Percentiles rank a stretch among this genome's conserved stretches.
Conservation (phyloP, 2,888 invertebrate genomes). For the Sicus ferrugineus region DNA sequence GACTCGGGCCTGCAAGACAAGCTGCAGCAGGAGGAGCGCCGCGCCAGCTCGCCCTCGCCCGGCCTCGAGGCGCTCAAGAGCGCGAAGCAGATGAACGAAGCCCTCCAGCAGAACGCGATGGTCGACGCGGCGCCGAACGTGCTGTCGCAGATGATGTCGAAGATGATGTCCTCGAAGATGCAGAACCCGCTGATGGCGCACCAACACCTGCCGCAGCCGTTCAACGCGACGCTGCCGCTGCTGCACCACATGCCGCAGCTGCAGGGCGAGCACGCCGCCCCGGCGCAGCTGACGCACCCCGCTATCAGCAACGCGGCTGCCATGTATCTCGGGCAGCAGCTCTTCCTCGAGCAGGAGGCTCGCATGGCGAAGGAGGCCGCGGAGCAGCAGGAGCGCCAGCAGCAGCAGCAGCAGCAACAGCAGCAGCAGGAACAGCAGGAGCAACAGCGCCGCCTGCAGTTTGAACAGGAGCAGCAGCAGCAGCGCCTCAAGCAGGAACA, state of each 20-base stretch:
- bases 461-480: constrained; percentile 63
- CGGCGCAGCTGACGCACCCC: constrained; percentile 68
- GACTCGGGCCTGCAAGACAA: constrained; percentile 49
- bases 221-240: constrained; percentile 69
- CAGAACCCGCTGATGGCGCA: constrained; percentile 67
- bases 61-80: constrained; percentile 40
- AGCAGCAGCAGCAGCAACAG: constrained; percentile 64
- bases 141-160: constrained; percentile 72
- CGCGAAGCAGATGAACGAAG: constrained; percentile 37
- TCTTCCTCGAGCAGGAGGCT: constrained; percentile 82
- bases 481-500: constrained; percentile 67
- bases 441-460: constrained; percentile 64
- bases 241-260: constrained; percentile 67
- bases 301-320: constrained; percentile 72
- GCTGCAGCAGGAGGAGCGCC: constrained; percentile 48
- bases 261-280: constrained; percentile 53
- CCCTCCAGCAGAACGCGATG: neutral
- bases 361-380: constrained; percentile 74
- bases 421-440: constrained; percentile 67
- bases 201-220: constrained; percentile 69
- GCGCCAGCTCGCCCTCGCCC: constrained; percentile 52
- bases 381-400: constrained; percentile 69
- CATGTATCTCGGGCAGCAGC: constrained; percentile 82
- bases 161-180: constrained; percentile 73
- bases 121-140: constrained; percentile 66